A percentile compares a stretch with the other conserved stretches of the same genome.
phyloP scores from a whole-genome alignment of 2,797 vertebrate genomes.

The Diplodus sargus region DNA sequence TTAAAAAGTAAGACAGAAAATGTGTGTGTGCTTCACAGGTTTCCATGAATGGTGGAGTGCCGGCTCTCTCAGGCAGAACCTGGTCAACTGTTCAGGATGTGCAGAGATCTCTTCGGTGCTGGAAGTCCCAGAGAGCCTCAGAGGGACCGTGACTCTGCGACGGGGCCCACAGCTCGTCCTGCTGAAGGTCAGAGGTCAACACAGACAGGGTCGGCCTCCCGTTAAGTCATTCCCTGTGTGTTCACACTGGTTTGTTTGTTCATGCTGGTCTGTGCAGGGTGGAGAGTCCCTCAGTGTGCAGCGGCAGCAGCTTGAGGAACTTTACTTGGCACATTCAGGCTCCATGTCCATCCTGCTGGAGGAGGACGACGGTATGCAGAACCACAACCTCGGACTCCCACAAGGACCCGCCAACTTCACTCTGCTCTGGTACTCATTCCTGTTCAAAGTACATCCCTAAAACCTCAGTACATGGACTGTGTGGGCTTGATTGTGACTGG shows the following conservation, averaged over 20 bases:
- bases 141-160: constrained; percentile 74
- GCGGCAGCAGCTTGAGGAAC: constrained; percentile 83
- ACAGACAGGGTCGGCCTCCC: no score
- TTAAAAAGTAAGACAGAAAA: no score
- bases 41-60: constrained; percentile 86
- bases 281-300: constrained; percentile 80
- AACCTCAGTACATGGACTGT: background rate
- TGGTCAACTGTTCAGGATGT: constrained; percentile 86
- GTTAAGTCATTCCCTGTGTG: background rate
- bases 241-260: background rate
- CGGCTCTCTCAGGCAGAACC: constrained; percentile 65
- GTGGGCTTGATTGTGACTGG: no score
- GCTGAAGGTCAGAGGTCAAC: constrained; percentile 87
- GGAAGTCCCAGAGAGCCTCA: constrained; percentile 77
- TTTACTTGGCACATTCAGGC: constrained; percentile 80
- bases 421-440: constrained; percentile 80
- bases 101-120: constrained; percentile 81
- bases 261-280: constrained; percentile 63
- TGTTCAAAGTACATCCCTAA: background rate
- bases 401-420: constrained; percentile 85
- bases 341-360: constrained; percentile 82
- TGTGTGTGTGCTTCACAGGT: constrained; percentile 59
- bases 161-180: constrained; percentile 88
- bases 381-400: constrained; percentile 67
- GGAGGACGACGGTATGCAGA: constrained; percentile 66